Conservation (phyloP, 1,140 invertebrate genomes). For the Habropoda laboriosa region DNA sequence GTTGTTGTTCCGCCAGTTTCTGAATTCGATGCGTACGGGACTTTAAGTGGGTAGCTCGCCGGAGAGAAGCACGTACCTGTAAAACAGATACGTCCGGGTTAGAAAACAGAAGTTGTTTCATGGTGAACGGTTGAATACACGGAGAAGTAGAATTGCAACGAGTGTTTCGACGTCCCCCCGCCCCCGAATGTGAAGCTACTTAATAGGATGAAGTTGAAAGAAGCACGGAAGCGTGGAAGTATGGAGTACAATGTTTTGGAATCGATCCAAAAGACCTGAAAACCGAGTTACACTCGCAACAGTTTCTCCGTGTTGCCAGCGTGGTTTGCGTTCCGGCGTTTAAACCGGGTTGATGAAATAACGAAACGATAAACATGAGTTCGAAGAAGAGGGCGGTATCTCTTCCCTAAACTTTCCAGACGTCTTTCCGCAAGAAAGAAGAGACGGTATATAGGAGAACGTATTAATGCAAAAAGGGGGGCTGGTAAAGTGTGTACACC, state of each 20-base stretch:
- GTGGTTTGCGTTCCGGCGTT: background rate
- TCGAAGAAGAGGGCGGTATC: background rate
- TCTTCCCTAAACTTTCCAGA: background rate
- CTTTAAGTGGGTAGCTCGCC: slow-evolving; percentile 10
- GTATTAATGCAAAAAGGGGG: slow-evolving; percentile 36
- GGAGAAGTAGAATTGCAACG: background rate
- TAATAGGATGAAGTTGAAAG: background rate
- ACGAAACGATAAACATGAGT: background rate
- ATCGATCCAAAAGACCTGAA: background rate
- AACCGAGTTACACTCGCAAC: slow-evolving; percentile 5
- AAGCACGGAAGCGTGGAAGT: background rate
- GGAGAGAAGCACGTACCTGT: background rate
- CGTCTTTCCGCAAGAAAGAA: background rate
- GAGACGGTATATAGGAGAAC: background rate
- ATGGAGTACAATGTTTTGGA: background rate
- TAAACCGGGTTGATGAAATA: background rate
- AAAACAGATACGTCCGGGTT: background rate
- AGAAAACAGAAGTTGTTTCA: too few relatives aligned
- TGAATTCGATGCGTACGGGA: background rate
- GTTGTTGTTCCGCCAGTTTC: slow-evolving; percentile 10
- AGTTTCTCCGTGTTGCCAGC: background rate
- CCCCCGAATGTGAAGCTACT: background rate
- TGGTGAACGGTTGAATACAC: background rate
- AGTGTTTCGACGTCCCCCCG: background rate
- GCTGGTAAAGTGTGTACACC: slow-evolving; percentile 21